Base-by-base conservation (phyloP, 2,888 invertebrate genomes). In the Chrysina gloriosa region DNA sequence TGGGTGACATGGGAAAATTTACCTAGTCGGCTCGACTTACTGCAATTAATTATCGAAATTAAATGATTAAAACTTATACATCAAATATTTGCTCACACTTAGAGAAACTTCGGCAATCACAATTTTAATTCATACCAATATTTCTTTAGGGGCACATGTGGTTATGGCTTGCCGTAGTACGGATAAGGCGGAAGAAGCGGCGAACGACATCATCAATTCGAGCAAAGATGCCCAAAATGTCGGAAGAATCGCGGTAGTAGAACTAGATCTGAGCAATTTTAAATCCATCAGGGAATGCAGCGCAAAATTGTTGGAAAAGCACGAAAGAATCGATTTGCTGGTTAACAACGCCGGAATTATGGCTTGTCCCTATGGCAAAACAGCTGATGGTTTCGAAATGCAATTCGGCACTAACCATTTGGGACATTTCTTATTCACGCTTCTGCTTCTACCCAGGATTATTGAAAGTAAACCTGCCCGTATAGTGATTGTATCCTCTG, bases 261-360 rank as follows among this genome's bases (percentile, higher is more conserved):
- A 84, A 70, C 74, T 88, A 27, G 82, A 84, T 71, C 74, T 84
- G 9, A 67, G 75, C 6, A 83, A 82, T 42, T 72, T 84, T 29
- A 71, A 75, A 19, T 84, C 84, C 0, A 79, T 85, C 0, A 75
- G 82, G 36, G 72, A 78, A 61, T 84, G 84, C 69, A 84, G 83
- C 1, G 70, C 77, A 52, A 75, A 75, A 7, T 74, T 85, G 54
- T 71, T 86, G 14, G 77, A 81, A 27, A 84, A 81, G 2, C 86
- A 89, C 75, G 23, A 77, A 0, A 84, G 85, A 63, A 84, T 91
- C 6, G 87, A 91, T 73, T 84, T 91, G 66, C 82, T 91, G 1
- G 87, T 91, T 1, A 91, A 91, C 74, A 91, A 91, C 79, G 91
- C 90, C 3, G 92, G 91, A 0, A 85, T 91, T 0, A 89, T 90